phyloP scores from a whole-genome alignment of 2,888 invertebrate genomes.

The Dryomyza anilis region DNA sequence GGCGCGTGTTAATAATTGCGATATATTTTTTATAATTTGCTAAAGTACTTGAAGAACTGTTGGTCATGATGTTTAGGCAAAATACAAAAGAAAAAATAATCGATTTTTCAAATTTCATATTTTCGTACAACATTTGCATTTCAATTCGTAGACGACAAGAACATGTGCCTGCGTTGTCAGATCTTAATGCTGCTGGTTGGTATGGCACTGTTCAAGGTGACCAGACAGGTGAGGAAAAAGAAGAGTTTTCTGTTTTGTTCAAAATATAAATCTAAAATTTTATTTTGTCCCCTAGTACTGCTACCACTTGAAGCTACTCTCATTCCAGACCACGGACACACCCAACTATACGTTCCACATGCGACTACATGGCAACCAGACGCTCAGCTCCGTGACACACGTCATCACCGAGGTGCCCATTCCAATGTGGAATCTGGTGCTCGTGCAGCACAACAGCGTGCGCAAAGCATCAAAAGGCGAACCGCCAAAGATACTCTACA shows the following conservation, averaged over 20 bases:
- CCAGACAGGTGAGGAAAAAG: background rate
- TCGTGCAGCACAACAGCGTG: constrained; percentile 40
- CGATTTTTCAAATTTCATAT: no score
- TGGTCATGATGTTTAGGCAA: no score
- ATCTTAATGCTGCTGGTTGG: background rate
- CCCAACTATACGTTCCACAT: constrained; percentile 42
- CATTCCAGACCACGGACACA: constrained; percentile 38
- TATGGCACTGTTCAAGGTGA: background rate
- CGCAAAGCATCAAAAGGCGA: constrained; percentile 28
- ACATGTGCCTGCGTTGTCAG: background rate
- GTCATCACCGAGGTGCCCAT: constrained; percentile 44
- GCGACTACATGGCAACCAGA: constrained; percentile 41
- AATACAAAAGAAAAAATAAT: no score
- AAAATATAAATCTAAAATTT: background rate
- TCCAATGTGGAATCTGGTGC: constrained; percentile 45
- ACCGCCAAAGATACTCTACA: constrained; percentile 41
- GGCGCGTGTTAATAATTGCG: no score
- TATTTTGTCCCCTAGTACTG: constrained; percentile 39
- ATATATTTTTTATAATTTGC: no score
- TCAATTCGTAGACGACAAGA: background rate
- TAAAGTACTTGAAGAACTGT: no score
- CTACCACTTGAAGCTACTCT: constrained; percentile 43
- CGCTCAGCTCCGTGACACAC: constrained; percentile 43
- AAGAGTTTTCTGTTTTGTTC: background rate
- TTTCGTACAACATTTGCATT: no score